Evolutionary conservation across 1,140 invertebrate species (phyloP).

Genomic region (Aphelenchoides fujianensis): DNA sequence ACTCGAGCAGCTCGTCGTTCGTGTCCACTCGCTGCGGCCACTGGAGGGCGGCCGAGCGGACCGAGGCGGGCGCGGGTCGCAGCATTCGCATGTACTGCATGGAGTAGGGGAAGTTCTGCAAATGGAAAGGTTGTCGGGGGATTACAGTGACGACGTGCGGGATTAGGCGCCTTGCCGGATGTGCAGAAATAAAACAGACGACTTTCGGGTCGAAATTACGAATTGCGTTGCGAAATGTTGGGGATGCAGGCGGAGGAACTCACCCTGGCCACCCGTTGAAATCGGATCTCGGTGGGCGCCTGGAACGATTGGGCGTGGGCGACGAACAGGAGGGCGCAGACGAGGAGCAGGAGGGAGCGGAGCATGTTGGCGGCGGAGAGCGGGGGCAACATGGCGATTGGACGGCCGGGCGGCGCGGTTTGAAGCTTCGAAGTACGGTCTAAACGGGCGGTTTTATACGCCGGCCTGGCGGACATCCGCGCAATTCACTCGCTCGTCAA

Average conservation of each 20-base stretch:
- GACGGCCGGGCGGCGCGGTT: not conserved
- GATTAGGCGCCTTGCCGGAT: no score
- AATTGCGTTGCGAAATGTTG: not conserved
- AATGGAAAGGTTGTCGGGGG: not conserved
- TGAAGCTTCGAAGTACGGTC: not conserved
- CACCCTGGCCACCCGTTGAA: constrained; percentile 4
- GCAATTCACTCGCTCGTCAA: not conserved
- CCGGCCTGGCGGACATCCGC: not conserved
- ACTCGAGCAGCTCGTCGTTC: not conserved
- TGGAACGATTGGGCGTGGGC: not conserved
- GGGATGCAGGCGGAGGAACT: not conserved
- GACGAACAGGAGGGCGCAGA: not conserved
- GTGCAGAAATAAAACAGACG: no score
- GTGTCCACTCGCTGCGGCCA: not conserved
- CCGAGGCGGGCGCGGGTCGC: not conserved
- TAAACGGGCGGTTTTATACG: not conserved
- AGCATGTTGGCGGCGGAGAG: not conserved
- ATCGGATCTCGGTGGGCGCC: not conserved
- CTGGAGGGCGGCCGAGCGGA: constrained; percentile 9
- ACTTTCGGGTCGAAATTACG: not conserved
- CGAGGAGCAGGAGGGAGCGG: not conserved
- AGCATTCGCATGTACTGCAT: constrained; percentile 7
- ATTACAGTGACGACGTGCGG: constrained; percentile 1
- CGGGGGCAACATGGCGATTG: not conserved
- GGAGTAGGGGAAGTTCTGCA: constrained; percentile 24